Percentiles rank a stretch among this genome's conserved stretches.
These are phyloP conservation scores for Panulirus ornatus DNA, from an alignment of 1,140 invertebrate genomes.

Conservation along the genomic window DNA sequence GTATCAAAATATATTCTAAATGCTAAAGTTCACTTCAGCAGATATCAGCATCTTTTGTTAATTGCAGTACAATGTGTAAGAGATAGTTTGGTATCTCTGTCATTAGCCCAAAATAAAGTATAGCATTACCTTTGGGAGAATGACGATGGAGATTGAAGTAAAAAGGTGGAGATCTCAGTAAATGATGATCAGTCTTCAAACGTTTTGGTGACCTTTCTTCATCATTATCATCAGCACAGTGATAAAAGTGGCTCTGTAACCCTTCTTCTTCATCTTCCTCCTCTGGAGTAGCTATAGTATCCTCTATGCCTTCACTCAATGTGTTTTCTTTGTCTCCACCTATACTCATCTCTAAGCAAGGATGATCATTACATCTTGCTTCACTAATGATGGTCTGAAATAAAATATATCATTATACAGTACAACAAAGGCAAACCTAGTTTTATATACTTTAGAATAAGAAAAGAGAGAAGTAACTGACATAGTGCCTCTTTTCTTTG, in stretches of 20 bases:
- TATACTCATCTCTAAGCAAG: not conserved
- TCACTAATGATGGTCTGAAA: slow-evolving; percentile 57
- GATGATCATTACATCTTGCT: slow-evolving; percentile 36
- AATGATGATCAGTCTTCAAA: slow-evolving; percentile 31
- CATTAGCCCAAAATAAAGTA: too few relatives aligned
- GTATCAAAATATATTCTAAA: too few relatives aligned
- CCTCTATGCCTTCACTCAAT: slow-evolving; percentile 13
- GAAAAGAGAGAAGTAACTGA: too few relatives aligned
- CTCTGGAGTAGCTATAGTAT: slow-evolving; percentile 1
- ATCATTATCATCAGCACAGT: slow-evolving; percentile 37
- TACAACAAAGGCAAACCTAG: too few relatives aligned
- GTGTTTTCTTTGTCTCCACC: slow-evolving; percentile 57
- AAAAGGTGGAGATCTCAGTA: slow-evolving; percentile 76
- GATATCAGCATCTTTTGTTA: too few relatives aligned
- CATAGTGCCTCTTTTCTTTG: too few relatives aligned
- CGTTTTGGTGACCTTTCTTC: slow-evolving; percentile 41
- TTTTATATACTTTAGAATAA: too few relatives aligned
- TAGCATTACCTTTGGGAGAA: slow-evolving; percentile 76
- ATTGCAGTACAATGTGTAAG: too few relatives aligned
- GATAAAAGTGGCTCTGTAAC: not conserved
- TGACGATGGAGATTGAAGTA: slow-evolving; percentile 78
- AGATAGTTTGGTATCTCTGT: too few relatives aligned
- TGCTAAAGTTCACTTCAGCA: too few relatives aligned
- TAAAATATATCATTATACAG: too few relatives aligned
- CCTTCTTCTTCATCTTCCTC: slow-evolving; percentile 60